Evolutionary conservation across 1,140 invertebrate genomes (phyloP), one percentile per base, ranked within the genome.

Genomic region (Eurosta solidaginis): DNA sequence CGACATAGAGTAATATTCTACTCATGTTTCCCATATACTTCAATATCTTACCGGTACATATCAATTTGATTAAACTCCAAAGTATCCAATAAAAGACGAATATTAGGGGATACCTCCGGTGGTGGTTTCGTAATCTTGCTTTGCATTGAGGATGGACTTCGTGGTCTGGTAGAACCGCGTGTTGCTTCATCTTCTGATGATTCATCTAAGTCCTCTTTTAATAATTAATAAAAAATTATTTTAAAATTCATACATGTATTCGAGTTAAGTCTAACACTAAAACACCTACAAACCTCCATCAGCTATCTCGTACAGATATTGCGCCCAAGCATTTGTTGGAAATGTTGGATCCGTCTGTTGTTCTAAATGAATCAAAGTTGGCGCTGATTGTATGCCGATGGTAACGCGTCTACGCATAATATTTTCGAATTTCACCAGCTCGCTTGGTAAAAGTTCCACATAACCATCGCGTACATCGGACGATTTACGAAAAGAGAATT

Each of bases 281-380:
- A 20, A 17, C 27, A 44, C 20, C 25, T 4, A 27, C 36, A 17
- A 40, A 77, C 52, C 86, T 44, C 88, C 84, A 63, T 82, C 85
- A 44, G 87, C 83, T 5, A 85, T 81, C 63, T 90, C 86, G 44
- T 91, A 88, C 20, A 90, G 85, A 81, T 90, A 90, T 80, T 95
- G 93, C 1, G 91, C 92, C 90, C 91, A 92, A 50, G 90, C 89
- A 85, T 93, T 93, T 77, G 90, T 88, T 10, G 91, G 91, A 85
- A 92, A 92, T 76, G 88, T 89, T 25, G 92, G 90, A 52, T 88
- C 88, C 1, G 93, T 94, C 88, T 95, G 93, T 76, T 91, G 91
- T 79, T 90, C 88, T 49, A 88, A 88, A 20, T 89, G 82, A 14
- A 85, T 79, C 29, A 82, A 85, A 0, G 82, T 63, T 0, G 89